Conservation (phyloP, 2,888 invertebrate genomes). For the Platerodrilus igneus region DNA sequence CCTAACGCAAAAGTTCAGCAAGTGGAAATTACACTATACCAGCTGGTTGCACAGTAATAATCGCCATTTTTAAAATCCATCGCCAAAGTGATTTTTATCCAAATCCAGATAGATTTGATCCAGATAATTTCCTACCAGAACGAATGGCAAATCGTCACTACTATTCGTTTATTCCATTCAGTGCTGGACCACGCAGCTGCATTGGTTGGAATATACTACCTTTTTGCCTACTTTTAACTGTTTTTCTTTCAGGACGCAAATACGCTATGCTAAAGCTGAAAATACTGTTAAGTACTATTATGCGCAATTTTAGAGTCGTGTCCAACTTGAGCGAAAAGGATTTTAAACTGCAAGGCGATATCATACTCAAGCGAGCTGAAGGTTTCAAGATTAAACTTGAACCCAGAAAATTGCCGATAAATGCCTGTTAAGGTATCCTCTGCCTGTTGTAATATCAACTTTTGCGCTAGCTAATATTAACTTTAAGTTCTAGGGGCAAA, state of each 20-base stretch:
- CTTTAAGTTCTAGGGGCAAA: no score
- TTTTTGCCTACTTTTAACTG: background rate
- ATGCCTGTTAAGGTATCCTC: constrained; percentile 21
- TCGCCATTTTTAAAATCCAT: constrained; percentile 64
- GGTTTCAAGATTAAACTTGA: constrained; percentile 68
- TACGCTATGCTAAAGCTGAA: constrained; percentile 75
- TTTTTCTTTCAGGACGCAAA: constrained; percentile 57
- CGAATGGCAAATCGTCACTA: constrained; percentile 70
- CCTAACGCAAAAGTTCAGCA: constrained; percentile 42
- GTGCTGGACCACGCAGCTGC: constrained; percentile 76
- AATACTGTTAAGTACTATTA: constrained; percentile 65
- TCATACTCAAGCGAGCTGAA: constrained; percentile 68
- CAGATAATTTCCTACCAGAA: constrained; percentile 76
- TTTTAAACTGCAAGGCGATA: constrained; percentile 65
- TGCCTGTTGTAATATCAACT: no score
- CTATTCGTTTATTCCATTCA: constrained; percentile 76
- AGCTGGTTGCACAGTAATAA: constrained; percentile 64
- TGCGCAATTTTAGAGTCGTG: constrained; percentile 65
- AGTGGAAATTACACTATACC: constrained; percentile 63
- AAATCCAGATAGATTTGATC: constrained; percentile 68
- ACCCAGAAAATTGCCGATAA: constrained; percentile 50
- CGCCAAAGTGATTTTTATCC: constrained; percentile 62
- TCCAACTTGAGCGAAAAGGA: constrained; percentile 64
- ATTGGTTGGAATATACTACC: constrained; percentile 54
- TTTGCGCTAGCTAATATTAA: no score